Evolutionary conservation across 2,797 vertebrate genomes (phyloP), one percentile per base, ranked within the genome.

Genomic region (Acanthurus tractus): DNA sequence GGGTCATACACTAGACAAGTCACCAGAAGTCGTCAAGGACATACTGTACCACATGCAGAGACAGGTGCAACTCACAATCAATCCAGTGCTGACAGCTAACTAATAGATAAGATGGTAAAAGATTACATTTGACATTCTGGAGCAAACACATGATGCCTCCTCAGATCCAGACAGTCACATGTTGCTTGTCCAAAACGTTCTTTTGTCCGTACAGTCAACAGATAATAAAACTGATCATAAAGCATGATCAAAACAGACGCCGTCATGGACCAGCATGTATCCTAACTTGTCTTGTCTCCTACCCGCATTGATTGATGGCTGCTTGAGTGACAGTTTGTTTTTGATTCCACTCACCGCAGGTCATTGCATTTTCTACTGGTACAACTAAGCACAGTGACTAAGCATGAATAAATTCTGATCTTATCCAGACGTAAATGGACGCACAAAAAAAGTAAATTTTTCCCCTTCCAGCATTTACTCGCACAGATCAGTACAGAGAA

Each of bases 31-130:
- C 5, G 6, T 7, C 10, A 0, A 48, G 13, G 22, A 3, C 13
- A 25, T 25, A 25, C 25, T 25, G 25, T 8, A 1, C 1, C 4
- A 18, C 11, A 9, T 1, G 14, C 49, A 15, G n/a, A 46, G 14
- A 20, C 14, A 40, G n/a, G 50, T 25, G 11, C 2, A 12, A 14
- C 17, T 62, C 9, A 0, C 20, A 15, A 62, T 68, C 65, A 59
- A 3, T 6, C 2, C 1, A 17, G 1, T 1, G 9, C 42, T 53
- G n/a, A 50, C 6, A 13, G 20, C 38, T 76, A 65, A 55, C 50
- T 73, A 8, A 6, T 23, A 63, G 75, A 86, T 76, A 46, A 87
- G 74, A 59, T 67, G 29, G 4, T 48, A 2, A 25, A 34, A 57
- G 52, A 46, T 20, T 0, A 4, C 1, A n/a, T 5, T 2, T 9